Conservation (phyloP, 2,113 vertebrate species). For the Campylomormyrus tamandua region DNA sequence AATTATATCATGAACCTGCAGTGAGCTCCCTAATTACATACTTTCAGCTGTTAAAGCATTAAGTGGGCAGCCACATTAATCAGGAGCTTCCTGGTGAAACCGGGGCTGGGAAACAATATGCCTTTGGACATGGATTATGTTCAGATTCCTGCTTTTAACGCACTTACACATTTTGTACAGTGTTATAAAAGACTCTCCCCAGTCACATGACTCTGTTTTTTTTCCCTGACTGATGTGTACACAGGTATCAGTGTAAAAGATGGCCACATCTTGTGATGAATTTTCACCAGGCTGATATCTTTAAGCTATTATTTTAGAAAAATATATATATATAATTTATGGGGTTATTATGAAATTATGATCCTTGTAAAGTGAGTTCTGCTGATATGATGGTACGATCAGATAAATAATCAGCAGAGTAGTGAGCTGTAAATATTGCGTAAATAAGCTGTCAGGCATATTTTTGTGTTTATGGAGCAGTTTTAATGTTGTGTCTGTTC, state of each 20-base stretch:
- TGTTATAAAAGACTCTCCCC: background rate
- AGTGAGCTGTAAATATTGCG: background rate
- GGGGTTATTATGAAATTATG: background rate
- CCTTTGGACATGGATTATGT: background rate
- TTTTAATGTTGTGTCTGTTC: background rate
- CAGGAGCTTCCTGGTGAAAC: background rate
- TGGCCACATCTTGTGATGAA: background rate
- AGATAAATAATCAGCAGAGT: background rate
- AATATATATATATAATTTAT: background rate
- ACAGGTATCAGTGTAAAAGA: background rate
- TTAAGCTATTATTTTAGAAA: background rate
- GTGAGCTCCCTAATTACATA: conserved; percentile 4
- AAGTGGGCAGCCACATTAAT: background rate
- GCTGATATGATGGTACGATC: background rate
- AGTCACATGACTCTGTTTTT: background rate
- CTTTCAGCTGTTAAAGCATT: background rate
- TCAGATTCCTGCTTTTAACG: background rate
- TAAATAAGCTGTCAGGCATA: background rate
- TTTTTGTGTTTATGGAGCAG: background rate
- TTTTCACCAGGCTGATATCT: background rate
- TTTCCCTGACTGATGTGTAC: background rate
- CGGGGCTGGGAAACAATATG: background rate
- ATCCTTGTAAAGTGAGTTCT: background rate
- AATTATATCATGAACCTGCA: background rate
- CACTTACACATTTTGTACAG: background rate